Base-by-base conservation (phyloP, 64 coral and sea anemone species). In the Cladopsammia gracilis region DNA sequence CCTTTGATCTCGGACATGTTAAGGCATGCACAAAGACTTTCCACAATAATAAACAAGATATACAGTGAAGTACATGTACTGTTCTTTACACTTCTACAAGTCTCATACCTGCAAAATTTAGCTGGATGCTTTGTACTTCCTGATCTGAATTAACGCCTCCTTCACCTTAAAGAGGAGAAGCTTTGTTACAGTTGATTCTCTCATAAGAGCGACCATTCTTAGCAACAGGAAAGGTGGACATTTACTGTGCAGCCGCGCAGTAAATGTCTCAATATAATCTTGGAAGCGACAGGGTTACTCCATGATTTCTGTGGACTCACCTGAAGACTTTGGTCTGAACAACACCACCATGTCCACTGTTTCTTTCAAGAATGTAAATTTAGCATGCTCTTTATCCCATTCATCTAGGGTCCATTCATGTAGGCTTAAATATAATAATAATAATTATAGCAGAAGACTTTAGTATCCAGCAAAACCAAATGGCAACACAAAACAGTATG, bases 371-470 rank as follows among this genome's bases (percentile, higher is more conserved):
- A 96, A 96, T 13, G 54, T 20, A 61, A 96, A 96, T 65, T 73
- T 96, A 25, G 95, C 95, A 13, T 58, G 71, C 4, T 77, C 19
- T 24, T 76, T 20, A 50, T 93, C 78, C 95, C 90, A 90, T 34
- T 96, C 90, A 3, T 93, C 86, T 0, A 96, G 25, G 3, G 70
- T 66, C 95, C 95, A 96, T 49, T 96, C 95, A 9, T 92, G 87
- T 25, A 89, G 64, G 48, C 95, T 96, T 22, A 8, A 52, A 44
- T 45, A 72, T 49, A 6, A 49, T 48, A 1, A 75, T 48, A 18
- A 49, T 18, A 18, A 1, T 50, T 22, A 50, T 5, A 49, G 6
- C 3, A 49, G 9, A 72, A 16, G 3, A 25, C n/a, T 10, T 25
- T 56, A 6, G 6, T 56, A 56, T 7, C 7, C 7, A 56, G 53